Percentiles rank a stretch among this genome's conserved stretches.
Evolutionary conservation across 2,113 vertebrate genomes (phyloP).

Genomic region (Eptesicus fuscus): DNA sequence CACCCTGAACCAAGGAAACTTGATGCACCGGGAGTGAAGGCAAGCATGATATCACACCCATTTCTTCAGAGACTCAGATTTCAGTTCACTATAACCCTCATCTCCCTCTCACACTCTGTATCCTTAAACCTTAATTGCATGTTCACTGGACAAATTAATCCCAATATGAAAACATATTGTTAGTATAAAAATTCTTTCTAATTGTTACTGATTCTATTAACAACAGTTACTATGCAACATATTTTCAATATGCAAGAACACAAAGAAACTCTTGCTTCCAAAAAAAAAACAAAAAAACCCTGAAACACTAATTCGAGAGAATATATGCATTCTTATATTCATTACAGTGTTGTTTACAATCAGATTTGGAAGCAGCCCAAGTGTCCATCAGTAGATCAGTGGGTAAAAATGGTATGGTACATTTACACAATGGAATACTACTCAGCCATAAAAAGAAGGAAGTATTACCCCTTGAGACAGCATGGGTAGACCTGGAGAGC

Average conservation of each 20-base stretch:
- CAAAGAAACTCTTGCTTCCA: not conserved
- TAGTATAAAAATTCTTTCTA: not conserved
- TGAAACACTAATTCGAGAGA: too few relatives aligned
- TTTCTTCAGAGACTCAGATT: not conserved
- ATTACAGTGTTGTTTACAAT: too few relatives aligned
- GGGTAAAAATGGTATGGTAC: too few relatives aligned
- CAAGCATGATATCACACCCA: not conserved
- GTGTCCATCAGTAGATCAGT: too few relatives aligned
- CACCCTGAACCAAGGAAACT: not conserved
- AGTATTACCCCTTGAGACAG: too few relatives aligned
- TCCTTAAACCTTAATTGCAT: not conserved
- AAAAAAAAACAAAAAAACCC: too few relatives aligned
- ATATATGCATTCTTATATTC: too few relatives aligned
- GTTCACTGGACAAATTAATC: not conserved
- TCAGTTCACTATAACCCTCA: not conserved
- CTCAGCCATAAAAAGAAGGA: too few relatives aligned
- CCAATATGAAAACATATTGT: not conserved
- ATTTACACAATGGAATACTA: too few relatives aligned
- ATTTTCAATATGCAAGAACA: not conserved
- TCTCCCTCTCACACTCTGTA: not conserved
- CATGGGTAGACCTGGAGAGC: too few relatives aligned
- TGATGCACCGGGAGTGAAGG: not conserved
- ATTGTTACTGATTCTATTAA: not conserved
- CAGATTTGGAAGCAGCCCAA: too few relatives aligned
- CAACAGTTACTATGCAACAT: not conserved